Evolutionary conservation across 2,888 invertebrate genomes (phyloP), one percentile per base, ranked within the genome.

Genomic region (Epistrophe eligans): DNA sequence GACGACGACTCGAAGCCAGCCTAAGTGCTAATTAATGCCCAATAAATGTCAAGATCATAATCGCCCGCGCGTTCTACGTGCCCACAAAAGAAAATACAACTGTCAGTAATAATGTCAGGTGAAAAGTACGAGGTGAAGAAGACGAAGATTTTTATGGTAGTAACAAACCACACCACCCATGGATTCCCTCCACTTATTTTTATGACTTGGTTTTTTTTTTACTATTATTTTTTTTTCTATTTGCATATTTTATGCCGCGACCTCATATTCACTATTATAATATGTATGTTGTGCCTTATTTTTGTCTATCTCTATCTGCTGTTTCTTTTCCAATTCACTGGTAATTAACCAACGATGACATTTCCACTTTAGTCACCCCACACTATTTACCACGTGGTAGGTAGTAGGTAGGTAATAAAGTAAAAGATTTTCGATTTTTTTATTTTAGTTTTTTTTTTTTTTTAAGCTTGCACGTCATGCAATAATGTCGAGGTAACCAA

Each of bases 321-420:
- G 62, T 77, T 64, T 79, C 79, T 87, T 87, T 82, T 87, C 74
- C 79, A 79, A 87, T 83, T 83, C 79, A 72, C 66, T 83, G 83
- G 64, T 77, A 87, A 79, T 83, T 87, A 87, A 83, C 87, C 87
- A 83, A 87, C 87, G 87, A 87, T 87, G 87, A 87, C 87, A 87
- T 83, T 87, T 87, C 87, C 62, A 83, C 76, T 79, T 79, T 83
- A 76, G 35, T 35, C 72, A 50, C 32, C 58, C n/a, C 40, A 40
- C 38, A 38, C 50, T 13, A 28, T 48, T 38, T 4, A 48, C 57
- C 43, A 67, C 38, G 24, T 79, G 67, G 67, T 73, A 38, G 67
- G 67, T 73, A 38, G 67, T 73, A 38, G 67, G 67, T 73, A 38
- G n/a, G 71, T 50, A 71, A 52, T 35, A 60, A 79, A 52, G 45